Percentiles rank a stretch among this genome's conserved stretches.
These are phyloP conservation scores for Coendou prehensilis DNA, from an alignment of 2,797 vertebrate species.

Conservation along the genomic window DNA sequence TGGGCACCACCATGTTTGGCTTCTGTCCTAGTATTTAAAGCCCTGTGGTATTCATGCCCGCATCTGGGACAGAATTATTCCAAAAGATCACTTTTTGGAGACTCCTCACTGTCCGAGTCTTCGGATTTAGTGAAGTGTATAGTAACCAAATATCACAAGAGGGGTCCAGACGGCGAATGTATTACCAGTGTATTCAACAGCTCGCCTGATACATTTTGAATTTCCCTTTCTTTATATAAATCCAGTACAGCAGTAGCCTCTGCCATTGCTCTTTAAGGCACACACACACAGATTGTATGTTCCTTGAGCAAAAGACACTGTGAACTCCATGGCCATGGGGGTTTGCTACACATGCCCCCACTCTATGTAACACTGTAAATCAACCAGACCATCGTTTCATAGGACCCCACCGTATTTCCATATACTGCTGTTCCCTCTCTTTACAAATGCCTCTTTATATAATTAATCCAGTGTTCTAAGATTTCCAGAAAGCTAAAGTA, in stretches of 20 bases:
- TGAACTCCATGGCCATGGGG: not conserved
- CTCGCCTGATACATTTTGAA: not conserved
- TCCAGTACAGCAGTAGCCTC: not conserved
- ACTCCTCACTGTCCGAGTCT: not conserved
- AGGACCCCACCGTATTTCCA: not conserved
- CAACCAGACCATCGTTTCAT: not conserved
- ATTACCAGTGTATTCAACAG: not conserved
- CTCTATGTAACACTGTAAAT: not conserved
- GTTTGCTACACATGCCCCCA: not conserved
- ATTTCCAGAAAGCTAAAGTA: not conserved
- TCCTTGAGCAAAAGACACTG: not conserved
- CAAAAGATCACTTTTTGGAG: not conserved
- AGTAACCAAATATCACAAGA: not conserved
- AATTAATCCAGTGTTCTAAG: not conserved
- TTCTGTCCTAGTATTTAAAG: not conserved
- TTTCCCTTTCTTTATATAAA: conserved; percentile 28
- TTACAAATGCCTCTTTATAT: not conserved
- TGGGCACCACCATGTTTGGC: not conserved
- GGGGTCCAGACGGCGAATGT: not conserved
- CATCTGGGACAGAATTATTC: not conserved
- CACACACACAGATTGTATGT: not conserved
- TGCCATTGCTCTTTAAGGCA: not conserved
- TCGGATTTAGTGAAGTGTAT: not conserved
- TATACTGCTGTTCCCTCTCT: not conserved
- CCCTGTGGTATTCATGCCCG: not conserved